Percentiles rank a stretch among this genome's conserved stretches.
These are phyloP conservation scores for Conus betulinus DNA, from an alignment of 1,140 invertebrate species.

Conservation along the genomic window DNA sequence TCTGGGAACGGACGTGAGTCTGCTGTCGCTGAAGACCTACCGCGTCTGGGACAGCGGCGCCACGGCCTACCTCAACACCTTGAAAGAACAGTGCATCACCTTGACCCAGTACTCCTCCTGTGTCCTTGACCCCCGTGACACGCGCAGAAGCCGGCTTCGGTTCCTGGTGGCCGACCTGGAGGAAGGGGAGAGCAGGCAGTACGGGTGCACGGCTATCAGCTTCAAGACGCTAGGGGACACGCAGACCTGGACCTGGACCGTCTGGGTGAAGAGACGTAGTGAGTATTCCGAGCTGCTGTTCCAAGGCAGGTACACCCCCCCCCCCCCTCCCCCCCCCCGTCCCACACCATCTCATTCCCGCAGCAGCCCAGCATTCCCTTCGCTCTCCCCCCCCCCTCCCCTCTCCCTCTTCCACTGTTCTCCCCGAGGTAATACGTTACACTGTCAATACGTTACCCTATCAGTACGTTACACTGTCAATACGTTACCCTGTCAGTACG, in stretches of 20 bases:
- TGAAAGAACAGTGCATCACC: not conserved
- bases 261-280: too few relatives aligned
- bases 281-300: too few relatives aligned
- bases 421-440: too few relatives aligned
- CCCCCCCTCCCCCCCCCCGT: too few relatives aligned
- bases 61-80: not conserved
- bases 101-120: slow-evolving; percentile 6
- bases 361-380: too few relatives aligned
- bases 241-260: not conserved
- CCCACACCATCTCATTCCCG: too few relatives aligned
- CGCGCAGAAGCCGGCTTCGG: not conserved
- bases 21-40: not conserved
- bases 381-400: too few relatives aligned
- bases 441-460: too few relatives aligned
- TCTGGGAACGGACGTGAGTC: not conserved
- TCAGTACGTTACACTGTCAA: too few relatives aligned
- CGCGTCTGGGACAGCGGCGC: not conserved
- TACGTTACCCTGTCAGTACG: too few relatives aligned
- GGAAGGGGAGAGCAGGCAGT: not conserved
- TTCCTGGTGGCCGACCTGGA: not conserved
- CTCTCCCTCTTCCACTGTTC: too few relatives aligned
- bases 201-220: slow-evolving; percentile 6
- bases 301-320: too few relatives aligned
- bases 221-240: not conserved
- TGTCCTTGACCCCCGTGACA: not conserved